phyloP scores from a whole-genome alignment of 2,888 invertebrate species.

The Cataglyphis livida region DNA sequence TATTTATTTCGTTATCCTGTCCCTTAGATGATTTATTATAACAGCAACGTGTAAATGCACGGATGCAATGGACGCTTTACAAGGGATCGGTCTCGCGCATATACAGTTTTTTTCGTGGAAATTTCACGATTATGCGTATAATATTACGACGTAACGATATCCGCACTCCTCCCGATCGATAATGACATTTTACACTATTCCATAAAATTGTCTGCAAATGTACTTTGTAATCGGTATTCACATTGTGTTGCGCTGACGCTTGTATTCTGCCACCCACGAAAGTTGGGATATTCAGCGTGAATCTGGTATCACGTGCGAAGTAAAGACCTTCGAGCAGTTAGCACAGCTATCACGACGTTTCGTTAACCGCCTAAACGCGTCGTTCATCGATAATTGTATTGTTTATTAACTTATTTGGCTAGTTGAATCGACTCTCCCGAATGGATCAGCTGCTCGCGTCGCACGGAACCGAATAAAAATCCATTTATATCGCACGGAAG shows the following conservation, averaged over 20 bases:
- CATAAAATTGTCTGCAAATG: slow-evolving; percentile 50
- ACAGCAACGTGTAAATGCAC: background rate
- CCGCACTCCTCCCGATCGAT: background rate
- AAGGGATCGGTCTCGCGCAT: background rate
- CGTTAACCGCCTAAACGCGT: background rate
- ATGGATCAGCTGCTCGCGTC: slow-evolving; percentile 14
- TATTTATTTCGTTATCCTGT: slow-evolving; percentile 13
- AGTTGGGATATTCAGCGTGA: slow-evolving; percentile 26
- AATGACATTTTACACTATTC: slow-evolving; percentile 43
- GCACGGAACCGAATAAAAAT: slow-evolving; percentile 36
- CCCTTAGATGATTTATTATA: background rate
- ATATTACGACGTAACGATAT: background rate
- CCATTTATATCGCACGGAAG: background rate
- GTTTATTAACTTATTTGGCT: slow-evolving; percentile 48
- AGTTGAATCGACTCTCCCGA: slow-evolving; percentile 32
- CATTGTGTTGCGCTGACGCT: slow-evolving; percentile 22
- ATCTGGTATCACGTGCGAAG: background rate
- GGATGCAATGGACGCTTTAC: background rate
- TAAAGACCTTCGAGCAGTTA: slow-evolving; percentile 15
- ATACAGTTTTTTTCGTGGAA: background rate
- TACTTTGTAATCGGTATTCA: slow-evolving; percentile 52
- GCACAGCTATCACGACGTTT: slow-evolving; percentile 42
- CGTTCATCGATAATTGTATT: slow-evolving; percentile 23
- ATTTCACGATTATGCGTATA: slow-evolving; percentile 11
- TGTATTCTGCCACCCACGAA: slow-evolving; percentile 45